A percentile compares a stretch with the other conserved stretches of the same genome.
These are phyloP conservation scores for Rhyacophila evoluta DNA, from an alignment of 2,888 invertebrate species.

Conservation along the genomic window DNA sequence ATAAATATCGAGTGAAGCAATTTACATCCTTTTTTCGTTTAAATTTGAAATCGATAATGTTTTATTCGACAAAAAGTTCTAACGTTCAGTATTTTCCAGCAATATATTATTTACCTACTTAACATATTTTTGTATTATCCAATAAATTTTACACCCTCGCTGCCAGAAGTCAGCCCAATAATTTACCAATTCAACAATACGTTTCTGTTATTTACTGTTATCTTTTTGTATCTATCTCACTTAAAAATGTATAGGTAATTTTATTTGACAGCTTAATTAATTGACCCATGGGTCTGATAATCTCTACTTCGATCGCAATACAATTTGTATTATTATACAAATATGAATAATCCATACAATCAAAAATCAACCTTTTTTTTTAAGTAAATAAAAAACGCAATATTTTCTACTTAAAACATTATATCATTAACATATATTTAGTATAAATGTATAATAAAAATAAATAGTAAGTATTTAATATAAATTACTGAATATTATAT, in stretches of 20 bases:
- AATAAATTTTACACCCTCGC: background rate
- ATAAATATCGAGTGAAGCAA: slow-evolving; percentile 4
- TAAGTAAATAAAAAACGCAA: no score
- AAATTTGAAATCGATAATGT: slow-evolving; percentile 18
- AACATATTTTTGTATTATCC: slow-evolving; percentile 10
- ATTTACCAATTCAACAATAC: background rate
- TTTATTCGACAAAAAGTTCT: background rate
- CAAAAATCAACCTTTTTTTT: no score
- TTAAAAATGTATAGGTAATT: background rate
- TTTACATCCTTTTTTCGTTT: slow-evolving; percentile 4
- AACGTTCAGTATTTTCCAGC: background rate
- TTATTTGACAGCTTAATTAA: no score
- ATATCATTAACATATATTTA: no score
- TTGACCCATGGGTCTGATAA: no score
- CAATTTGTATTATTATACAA: no score
- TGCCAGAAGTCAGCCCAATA: background rate
- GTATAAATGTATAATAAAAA: no score
- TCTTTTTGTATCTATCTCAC: background rate
- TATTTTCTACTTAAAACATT: no score
- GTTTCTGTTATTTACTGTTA: background rate
- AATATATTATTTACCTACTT: slow-evolving; percentile 21
- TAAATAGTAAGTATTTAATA: no score
- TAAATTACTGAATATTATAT: no score
- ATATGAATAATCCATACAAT: no score
- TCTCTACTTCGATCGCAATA: no score